phyloP scores from a whole-genome alignment of 2,797 vertebrate species.

The Capromys pilorides region DNA sequence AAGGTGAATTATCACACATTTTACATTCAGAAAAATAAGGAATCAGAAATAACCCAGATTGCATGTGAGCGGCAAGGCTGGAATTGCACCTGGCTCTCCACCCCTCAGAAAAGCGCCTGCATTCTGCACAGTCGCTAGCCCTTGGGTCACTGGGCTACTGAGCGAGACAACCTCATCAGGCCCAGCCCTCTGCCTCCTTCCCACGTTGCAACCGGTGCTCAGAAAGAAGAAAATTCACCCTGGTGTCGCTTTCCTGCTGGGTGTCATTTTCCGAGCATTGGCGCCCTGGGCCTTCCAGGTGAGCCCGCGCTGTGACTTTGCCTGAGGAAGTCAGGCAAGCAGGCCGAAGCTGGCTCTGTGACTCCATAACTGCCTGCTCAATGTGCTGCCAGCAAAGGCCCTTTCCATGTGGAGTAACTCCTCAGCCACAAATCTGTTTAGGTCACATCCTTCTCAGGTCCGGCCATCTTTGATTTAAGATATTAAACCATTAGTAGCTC shows the following conservation, averaged over 20 bases:
- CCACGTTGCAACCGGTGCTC: neutral
- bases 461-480: slow-evolving; percentile 79
- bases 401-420: slow-evolving; percentile 66
- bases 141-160: neutral
- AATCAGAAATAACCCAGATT: neutral
- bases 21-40: slow-evolving; percentile 12
- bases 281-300: neutral
- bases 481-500: slow-evolving; percentile 72
- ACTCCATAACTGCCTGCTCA: slow-evolving; percentile 23
- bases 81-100: neutral
- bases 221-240: neutral
- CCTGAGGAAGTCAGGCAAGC: neutral
- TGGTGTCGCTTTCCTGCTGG: neutral
- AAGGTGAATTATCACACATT: neutral
- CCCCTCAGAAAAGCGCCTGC: neutral
- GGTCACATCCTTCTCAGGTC: slow-evolving; percentile 69
- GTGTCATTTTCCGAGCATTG: neutral
- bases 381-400: slow-evolving; percentile 60
- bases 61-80: neutral
- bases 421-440: slow-evolving; percentile 66
- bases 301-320: neutral
- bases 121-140: neutral
- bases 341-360: neutral
- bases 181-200: neutral
- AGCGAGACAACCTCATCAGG: neutral